Conservation (phyloP, 2,888 invertebrate genomes). For the Zeuzera pyrina region DNA sequence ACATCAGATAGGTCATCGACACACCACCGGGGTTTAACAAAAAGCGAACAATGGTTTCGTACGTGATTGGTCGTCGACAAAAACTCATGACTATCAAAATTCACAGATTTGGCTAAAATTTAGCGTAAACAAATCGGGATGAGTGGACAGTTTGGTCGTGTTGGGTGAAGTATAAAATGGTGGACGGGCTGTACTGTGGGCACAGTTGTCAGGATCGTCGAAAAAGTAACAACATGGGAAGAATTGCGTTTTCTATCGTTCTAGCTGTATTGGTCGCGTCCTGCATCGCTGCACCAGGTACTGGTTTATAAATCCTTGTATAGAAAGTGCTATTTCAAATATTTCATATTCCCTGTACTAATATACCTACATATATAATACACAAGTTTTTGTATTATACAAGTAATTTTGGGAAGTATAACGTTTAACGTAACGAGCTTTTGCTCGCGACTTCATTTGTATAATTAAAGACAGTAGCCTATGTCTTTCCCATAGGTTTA, state of each 20-base stretch:
- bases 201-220: constrained; percentile 18
- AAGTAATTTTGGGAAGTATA: no score
- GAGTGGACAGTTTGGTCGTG: constrained; percentile 28
- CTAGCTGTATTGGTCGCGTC: constrained; percentile 21
- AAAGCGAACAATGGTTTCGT: no score
- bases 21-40: no score
- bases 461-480: no score
- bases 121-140: constrained; percentile 32
- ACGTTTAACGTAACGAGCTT: no score
- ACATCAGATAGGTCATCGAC: no score
- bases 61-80: constrained; percentile 19
- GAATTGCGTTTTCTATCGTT: constrained; percentile 18
- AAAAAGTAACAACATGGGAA: constrained; percentile 23
- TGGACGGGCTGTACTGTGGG: constrained; percentile 4
- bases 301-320: not conserved
- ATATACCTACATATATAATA: no score
- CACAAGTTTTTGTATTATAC: no score
- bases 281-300: constrained; percentile 39
- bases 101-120: constrained; percentile 24
- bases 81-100: constrained; percentile 34
- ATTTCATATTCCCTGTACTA: no score
- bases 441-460: no score
- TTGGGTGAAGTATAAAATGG: constrained; percentile 33
- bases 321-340: not conserved
- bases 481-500: no score